Evolutionary conservation across 2,888 invertebrate genomes (phyloP).

Genomic region (Scelioninae gen. 1): DNA sequence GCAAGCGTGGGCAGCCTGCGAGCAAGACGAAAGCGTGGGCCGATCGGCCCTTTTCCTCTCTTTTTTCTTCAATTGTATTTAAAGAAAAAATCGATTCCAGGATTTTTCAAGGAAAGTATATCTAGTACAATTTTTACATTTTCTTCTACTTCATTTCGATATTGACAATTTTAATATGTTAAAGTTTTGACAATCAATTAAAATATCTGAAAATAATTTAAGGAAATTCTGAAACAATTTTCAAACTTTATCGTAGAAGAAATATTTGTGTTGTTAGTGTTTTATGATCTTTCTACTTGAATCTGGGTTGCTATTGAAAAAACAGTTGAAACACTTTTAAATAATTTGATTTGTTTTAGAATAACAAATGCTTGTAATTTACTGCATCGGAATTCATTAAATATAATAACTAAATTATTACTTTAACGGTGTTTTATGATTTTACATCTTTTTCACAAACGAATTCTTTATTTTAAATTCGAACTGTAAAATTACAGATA

Average conservation of each 20-base stretch:
- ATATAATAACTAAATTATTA: conserved; percentile 28
- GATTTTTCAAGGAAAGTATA: not conserved
- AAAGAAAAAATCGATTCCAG: conserved; percentile 8
- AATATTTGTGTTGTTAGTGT: too few species aligned
- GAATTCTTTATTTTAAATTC: conserved; percentile 10
- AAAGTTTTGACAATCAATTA: too few species aligned
- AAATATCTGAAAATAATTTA: not conserved
- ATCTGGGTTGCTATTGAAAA: not conserved
- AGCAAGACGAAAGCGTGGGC: conserved; percentile 39
- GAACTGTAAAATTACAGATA: conserved; percentile 4
- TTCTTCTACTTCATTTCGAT: too few species aligned
- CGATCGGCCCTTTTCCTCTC: conserved; percentile 31
- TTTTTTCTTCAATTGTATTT: not conserved
- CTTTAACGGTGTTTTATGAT: conserved; percentile 22
- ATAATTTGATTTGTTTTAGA: not conserved
- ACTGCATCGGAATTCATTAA: conserved; percentile 14
- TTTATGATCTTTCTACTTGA: too few species aligned
- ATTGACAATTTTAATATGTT: too few species aligned
- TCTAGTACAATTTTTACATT: too few species aligned
- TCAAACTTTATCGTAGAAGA: too few species aligned
- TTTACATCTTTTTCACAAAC: conserved; percentile 8
- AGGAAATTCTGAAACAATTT: too few species aligned
- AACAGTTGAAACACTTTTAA: not conserved
- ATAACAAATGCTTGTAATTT: conserved; percentile 21
- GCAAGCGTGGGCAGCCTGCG: conserved; percentile 42